phyloP scores from a whole-genome alignment of 2,888 invertebrate species.

The Notodonta ziczac region DNA sequence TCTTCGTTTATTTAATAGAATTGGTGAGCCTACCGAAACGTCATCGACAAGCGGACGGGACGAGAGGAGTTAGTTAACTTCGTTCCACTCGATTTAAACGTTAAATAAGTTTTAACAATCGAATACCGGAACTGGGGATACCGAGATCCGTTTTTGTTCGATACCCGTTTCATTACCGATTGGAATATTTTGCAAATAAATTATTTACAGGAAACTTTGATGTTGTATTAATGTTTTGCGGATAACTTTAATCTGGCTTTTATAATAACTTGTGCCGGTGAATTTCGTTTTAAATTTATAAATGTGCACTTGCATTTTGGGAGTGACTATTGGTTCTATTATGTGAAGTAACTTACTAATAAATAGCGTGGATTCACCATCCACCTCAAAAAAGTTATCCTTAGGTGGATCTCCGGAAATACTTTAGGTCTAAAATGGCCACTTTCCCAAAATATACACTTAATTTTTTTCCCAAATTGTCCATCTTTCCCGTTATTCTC shows the following conservation, averaged over 20 bases:
- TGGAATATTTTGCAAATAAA: conserved; percentile 9
- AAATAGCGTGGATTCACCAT: too few species aligned
- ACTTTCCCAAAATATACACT: too few species aligned
- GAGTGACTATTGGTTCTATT: too few species aligned
- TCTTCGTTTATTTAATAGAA: not conserved
- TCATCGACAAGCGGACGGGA: conserved; percentile 14
- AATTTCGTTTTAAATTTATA: too few species aligned
- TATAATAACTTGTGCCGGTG: not conserved
- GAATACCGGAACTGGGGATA: conserved; percentile 23
- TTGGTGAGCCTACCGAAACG: conserved; percentile 23
- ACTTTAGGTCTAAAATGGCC: too few species aligned
- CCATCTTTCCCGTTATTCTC: too few species aligned
- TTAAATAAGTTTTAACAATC: conserved; percentile 53
- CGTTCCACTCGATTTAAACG: conserved; percentile 42
- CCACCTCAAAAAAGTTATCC: too few species aligned
- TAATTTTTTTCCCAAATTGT: too few species aligned
- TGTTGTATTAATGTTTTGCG: not conserved
- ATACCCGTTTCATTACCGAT: not conserved
- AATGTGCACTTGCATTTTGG: too few species aligned
- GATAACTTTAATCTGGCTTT: not conserved
- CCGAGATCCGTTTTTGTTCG: conserved; percentile 24
- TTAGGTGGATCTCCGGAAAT: too few species aligned
- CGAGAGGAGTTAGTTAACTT: conserved; percentile 34
- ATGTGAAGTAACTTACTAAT: too few species aligned
- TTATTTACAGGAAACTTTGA: not conserved